Conservation (phyloP, 1,140 invertebrate species). For the Drosophila pachea region DNA sequence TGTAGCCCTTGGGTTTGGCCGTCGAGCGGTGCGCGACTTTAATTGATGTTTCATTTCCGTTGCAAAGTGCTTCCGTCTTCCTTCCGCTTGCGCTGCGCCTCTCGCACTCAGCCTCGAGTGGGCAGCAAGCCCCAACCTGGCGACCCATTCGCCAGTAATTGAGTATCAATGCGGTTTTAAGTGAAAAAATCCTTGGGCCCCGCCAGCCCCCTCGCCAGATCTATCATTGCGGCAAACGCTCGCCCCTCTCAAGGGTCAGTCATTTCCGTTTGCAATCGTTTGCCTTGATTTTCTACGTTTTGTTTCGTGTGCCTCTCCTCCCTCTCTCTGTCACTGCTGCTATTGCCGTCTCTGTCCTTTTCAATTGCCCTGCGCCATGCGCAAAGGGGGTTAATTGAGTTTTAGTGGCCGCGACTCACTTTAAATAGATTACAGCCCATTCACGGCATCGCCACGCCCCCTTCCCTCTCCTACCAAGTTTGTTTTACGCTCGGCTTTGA, state of each 20-base stretch:
- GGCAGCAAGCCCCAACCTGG: conserved; percentile 14
- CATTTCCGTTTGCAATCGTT: conserved; percentile 72
- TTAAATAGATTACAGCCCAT: conserved; percentile 72
- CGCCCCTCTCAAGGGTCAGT: conserved; percentile 33
- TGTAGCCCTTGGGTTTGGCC: conserved; percentile 15
- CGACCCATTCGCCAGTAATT: conserved; percentile 60
- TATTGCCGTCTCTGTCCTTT: conserved; percentile 27
- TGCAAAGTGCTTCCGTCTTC: conserved; percentile 76
- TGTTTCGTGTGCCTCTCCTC: conserved; percentile 28
- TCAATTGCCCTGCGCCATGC: conserved; percentile 58
- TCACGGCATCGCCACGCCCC: background rate
- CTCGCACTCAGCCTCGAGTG: conserved; percentile 2
- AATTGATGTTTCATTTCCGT: conserved; percentile 78
- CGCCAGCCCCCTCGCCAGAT: background rate
- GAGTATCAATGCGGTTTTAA: conserved; percentile 78
- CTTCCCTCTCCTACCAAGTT: conserved; percentile 44
- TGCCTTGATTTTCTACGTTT: conserved; percentile 62
- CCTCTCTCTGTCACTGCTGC: conserved; percentile 15
- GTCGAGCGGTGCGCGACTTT: conserved; percentile 58
- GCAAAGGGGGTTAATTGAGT: conserved; percentile 78
- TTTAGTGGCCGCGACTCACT: conserved; percentile 77
- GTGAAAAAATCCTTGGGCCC: conserved; percentile 70
- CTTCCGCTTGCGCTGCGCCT: conserved; percentile 52
- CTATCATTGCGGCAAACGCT: background rate
- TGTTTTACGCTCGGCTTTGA: conserved; percentile 56